These are phyloP conservation scores for Eumacrocentrus americanus DNA, from an alignment of 2,888 invertebrate species.

Conservation along the genomic window DNA sequence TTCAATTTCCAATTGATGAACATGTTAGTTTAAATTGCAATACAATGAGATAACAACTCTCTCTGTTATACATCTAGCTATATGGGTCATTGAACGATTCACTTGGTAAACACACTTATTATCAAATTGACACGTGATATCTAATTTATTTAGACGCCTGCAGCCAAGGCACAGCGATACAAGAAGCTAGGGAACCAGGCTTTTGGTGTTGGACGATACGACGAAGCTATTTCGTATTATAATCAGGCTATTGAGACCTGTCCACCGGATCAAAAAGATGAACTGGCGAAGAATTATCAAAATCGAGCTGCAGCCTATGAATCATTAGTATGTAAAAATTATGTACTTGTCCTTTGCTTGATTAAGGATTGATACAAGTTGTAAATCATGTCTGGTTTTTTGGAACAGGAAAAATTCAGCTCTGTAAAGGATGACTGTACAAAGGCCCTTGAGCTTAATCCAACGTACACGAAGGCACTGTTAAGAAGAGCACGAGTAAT, in stretches of 20 bases:
- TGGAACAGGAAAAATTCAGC: slow-evolving; percentile 75
- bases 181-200: slow-evolving; percentile 89
- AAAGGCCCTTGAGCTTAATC: slow-evolving; percentile 82
- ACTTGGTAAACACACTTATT: background rate
- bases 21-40: too few relatives aligned
- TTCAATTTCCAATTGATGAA: background rate
- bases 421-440: slow-evolving; percentile 87
- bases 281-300: slow-evolving; percentile 91
- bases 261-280: slow-evolving; percentile 73
- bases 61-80: background rate
- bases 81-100: too few relatives aligned
- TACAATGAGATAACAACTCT: background rate
- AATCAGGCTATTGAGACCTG: slow-evolving; percentile 93
- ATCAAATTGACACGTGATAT: slow-evolving; percentile 13
- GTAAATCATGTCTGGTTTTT: too few relatives aligned
- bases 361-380: too few relatives aligned
- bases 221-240: slow-evolving; percentile 89
- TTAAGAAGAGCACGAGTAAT: slow-evolving; percentile 81
- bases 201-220: slow-evolving; percentile 85
- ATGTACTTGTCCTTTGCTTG: background rate
- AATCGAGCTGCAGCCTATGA: slow-evolving; percentile 96
- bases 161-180: slow-evolving; percentile 76
- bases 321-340: slow-evolving; percentile 67
- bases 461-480: slow-evolving; percentile 87
- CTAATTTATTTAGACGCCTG: slow-evolving; percentile 63